Percentiles rank a stretch among this genome's conserved stretches.
These are phyloP conservation scores for Andrena dorsata DNA, from an alignment of 2,888 invertebrate genomes.

Conservation along the genomic window DNA sequence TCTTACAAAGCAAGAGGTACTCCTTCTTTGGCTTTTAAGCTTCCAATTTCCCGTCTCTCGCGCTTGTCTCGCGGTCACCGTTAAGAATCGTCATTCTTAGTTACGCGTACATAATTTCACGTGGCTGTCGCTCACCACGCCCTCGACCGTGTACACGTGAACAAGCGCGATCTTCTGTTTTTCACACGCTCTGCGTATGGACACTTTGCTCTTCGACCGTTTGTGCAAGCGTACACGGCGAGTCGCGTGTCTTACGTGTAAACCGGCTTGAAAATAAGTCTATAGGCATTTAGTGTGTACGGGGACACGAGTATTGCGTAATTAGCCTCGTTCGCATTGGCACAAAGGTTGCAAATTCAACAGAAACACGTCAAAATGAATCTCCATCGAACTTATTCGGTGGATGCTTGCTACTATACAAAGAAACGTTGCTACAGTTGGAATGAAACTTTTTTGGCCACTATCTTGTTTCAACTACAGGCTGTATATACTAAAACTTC, in stretches of 20 bases:
- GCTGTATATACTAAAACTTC: too few species aligned
- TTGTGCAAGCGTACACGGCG: not conserved
- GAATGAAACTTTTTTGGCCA: not conserved
- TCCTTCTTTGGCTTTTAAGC: slow-evolving; percentile 34
- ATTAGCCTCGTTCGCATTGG: slow-evolving; percentile 69
- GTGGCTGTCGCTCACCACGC: slow-evolving; percentile 13
- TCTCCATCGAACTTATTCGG: slow-evolving; percentile 17
- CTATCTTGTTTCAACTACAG: too few species aligned
- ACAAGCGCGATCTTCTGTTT: slow-evolving; percentile 18
- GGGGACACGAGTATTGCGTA: slow-evolving; percentile 75
- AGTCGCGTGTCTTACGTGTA: slow-evolving; percentile 33
- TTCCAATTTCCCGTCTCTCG: slow-evolving; percentile 22
- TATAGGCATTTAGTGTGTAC: slow-evolving; percentile 76
- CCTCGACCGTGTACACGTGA: slow-evolving; percentile 17
- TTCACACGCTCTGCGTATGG: slow-evolving; percentile 32
- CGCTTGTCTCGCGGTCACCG: slow-evolving; percentile 28
- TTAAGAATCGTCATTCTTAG: slow-evolving; percentile 45
- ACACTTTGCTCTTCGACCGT: slow-evolving; percentile 18
- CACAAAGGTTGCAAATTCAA: slow-evolving; percentile 66
- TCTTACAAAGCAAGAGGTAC: slow-evolving; percentile 70
- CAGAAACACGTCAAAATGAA: slow-evolving; percentile 23
- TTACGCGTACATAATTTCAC: slow-evolving; percentile 47
- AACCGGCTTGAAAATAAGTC: slow-evolving; percentile 76
- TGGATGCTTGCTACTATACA: not conserved
- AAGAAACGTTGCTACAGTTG: not conserved